phyloP scores from a whole-genome alignment of 2,888 invertebrate species.

The Thera obeliscata region DNA sequence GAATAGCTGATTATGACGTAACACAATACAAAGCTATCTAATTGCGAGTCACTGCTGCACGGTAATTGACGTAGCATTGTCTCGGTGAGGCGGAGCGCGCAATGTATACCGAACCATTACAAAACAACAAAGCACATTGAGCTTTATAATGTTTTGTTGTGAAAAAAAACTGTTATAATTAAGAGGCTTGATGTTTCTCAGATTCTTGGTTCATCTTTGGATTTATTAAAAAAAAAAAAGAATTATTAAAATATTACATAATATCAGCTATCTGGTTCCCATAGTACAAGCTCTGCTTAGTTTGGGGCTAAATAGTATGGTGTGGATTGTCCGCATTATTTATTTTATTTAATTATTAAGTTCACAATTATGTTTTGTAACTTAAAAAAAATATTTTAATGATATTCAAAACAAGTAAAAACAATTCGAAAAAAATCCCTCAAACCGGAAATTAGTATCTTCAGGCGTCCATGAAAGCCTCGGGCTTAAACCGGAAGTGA shows the following conservation, averaged over 20 bases:
- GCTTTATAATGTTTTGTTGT: conserved; percentile 13
- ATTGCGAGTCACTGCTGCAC: conserved; percentile 24
- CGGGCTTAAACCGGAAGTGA: conserved; percentile 27
- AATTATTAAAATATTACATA: too few species aligned
- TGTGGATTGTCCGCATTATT: too few species aligned
- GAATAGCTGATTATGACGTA: background rate
- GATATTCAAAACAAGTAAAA: conserved; percentile 20
- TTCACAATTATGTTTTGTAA: too few species aligned
- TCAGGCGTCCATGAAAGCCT: conserved; percentile 21
- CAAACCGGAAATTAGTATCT: conserved; percentile 43
- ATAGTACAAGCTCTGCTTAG: too few species aligned
- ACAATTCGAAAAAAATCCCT: conserved; percentile 33
- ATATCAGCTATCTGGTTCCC: too few species aligned
- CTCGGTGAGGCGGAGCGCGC: conserved; percentile 22
- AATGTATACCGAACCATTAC: conserved; percentile 18
- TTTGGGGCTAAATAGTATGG: too few species aligned
- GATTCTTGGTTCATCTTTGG: too few species aligned
- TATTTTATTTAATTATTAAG: too few species aligned
- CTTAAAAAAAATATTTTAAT: background rate
- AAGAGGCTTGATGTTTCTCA: too few species aligned
- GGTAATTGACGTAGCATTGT: conserved; percentile 18
- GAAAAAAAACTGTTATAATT: background rate
- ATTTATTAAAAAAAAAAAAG: too few species aligned
- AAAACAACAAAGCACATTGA: background rate
- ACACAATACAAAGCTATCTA: conserved; percentile 8